Conservation (phyloP, 1,140 invertebrate species). For the Pseudomyrmex sp. region DNA sequence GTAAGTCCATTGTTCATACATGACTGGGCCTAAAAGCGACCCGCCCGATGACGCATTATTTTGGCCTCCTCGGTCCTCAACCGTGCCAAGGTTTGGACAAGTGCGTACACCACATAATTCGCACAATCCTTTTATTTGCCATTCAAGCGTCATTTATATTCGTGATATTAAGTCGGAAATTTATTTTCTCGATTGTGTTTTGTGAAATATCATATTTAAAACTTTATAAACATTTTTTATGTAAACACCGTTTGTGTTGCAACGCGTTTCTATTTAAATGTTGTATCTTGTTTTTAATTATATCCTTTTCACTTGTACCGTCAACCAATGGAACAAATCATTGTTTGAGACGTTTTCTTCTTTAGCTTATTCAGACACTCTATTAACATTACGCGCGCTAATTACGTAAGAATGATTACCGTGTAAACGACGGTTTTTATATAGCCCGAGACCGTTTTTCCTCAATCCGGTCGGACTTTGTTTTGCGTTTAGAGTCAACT, state of each 20-base stretch:
- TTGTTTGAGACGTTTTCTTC: not conserved
- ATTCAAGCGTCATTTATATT: not conserved
- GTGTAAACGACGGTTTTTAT: not conserved
- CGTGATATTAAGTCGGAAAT: not conserved
- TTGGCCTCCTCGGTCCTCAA: constrained; percentile 32
- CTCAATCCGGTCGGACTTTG: constrained; percentile 6
- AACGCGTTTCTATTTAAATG: not conserved
- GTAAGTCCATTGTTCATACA: constrained; percentile 47
- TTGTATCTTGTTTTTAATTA: not conserved
- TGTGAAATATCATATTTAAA: too few species aligned
- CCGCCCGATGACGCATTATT: constrained; percentile 53
- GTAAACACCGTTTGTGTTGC: too few species aligned
- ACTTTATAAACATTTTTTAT: too few species aligned
- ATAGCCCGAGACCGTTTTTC: not conserved
- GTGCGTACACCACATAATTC: constrained; percentile 29
- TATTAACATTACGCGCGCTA: not conserved
- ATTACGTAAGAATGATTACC: constrained; percentile 11
- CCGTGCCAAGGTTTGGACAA: constrained; percentile 47
- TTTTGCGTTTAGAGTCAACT: constrained; percentile 12
- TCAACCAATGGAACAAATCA: constrained; percentile 2
- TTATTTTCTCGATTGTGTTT: not conserved
- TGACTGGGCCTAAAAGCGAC: constrained; percentile 44
- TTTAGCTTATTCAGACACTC: not conserved
- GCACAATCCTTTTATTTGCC: constrained; percentile 1
- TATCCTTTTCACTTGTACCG: not conserved